phyloP scores from a whole-genome alignment of 2,113 vertebrate genomes.

The Peromyscus californicus region DNA sequence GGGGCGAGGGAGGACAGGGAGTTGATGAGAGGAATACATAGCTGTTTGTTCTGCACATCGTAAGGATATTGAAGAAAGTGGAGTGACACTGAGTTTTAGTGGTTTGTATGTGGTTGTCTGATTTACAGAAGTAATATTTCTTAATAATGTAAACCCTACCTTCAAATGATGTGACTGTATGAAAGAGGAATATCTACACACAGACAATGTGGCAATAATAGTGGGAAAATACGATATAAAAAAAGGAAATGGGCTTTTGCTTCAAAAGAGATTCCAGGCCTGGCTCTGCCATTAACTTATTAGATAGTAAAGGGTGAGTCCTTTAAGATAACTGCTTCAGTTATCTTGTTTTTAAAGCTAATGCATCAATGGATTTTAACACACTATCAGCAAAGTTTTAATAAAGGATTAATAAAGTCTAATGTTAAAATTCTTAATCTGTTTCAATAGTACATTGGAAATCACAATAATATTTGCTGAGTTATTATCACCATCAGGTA shows the following conservation, averaged over 20 bases:
- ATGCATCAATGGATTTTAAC: not conserved
- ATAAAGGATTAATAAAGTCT: not conserved
- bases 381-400: not conserved
- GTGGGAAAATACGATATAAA: not conserved
- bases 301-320: not conserved
- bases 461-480: not conserved
- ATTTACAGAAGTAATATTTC: constrained; percentile 25
- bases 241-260: not conserved
- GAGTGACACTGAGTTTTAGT: not conserved
- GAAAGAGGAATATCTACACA: not conserved
- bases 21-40: not conserved
- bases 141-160: not conserved
- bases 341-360: constrained; percentile 15
- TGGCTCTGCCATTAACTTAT: constrained; percentile 7
- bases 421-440: not conserved
- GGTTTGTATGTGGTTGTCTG: not conserved
- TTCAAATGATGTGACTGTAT: not conserved
- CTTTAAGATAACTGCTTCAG: not conserved
- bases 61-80: constrained; percentile 4
- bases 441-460: not conserved
- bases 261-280: not conserved
- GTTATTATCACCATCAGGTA: not conserved
- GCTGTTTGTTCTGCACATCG: not conserved
- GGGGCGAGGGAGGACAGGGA: not conserved
- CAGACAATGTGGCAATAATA: not conserved